A percentile compares a stretch with the other conserved stretches of the same genome.
Conservation (phyloP, 92 coral and sea anemone genomes). For the Ricordea florida region DNA sequence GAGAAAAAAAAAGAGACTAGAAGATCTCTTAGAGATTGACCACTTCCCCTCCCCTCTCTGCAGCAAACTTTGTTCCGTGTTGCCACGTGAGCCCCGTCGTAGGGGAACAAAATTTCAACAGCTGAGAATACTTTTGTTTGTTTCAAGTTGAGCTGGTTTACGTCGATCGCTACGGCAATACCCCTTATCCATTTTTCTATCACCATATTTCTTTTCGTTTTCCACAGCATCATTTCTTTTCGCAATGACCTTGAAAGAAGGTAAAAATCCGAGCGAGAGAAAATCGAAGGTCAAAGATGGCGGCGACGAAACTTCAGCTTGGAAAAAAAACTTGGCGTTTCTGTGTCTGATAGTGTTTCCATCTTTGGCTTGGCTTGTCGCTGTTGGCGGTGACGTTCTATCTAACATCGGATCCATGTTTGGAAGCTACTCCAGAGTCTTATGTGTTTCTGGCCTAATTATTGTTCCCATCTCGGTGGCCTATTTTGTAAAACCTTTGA, state of each 20-base stretch:
- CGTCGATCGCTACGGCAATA: too few relatives aligned
- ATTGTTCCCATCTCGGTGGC: slow-evolving; percentile 48
- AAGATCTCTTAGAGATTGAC: too few relatives aligned
- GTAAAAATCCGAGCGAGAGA: background rate
- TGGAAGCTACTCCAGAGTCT: slow-evolving; percentile 54
- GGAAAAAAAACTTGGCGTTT: slow-evolving; percentile 70
- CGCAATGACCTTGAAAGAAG: slow-evolving; percentile 7
- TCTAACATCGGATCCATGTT: slow-evolving; percentile 66
- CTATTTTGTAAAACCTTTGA: slow-evolving; percentile 49
- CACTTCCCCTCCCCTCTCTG: slow-evolving; percentile 30
- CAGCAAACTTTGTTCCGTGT: background rate
- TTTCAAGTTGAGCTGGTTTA: too few relatives aligned
- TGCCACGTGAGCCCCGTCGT: slow-evolving; percentile 31
- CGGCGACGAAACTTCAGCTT: slow-evolving; percentile 18
- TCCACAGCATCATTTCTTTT: background rate
- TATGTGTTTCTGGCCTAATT: slow-evolving; percentile 29
- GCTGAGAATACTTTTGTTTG: too few relatives aligned
- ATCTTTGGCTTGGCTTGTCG: slow-evolving; percentile 71
- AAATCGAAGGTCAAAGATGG: slow-evolving; percentile 38
- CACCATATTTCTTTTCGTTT: too few relatives aligned
- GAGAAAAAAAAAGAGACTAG: background rate
- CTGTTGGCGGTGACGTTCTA: slow-evolving; percentile 71
- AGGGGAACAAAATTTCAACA: slow-evolving; percentile 4
- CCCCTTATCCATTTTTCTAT: too few relatives aligned
- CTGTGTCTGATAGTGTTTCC: slow-evolving; percentile 71